Evolutionary conservation across 1,140 invertebrate genomes (phyloP).

Genomic region (Thalassaphorura encarpata): DNA sequence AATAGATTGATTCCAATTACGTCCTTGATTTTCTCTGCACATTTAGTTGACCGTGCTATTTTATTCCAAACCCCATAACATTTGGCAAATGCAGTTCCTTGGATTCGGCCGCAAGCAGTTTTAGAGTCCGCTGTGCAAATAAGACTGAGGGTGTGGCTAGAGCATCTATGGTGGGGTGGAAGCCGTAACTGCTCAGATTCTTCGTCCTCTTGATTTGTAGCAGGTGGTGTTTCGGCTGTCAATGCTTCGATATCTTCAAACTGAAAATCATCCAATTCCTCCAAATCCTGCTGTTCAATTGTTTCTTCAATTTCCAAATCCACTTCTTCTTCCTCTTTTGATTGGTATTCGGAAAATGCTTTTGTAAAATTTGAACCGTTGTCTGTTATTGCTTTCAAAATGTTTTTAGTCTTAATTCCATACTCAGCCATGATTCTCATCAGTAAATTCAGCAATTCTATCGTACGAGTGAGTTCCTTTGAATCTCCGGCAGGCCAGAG

Average conservation of each 20-base stretch:
- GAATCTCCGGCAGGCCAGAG: slow-evolving; percentile 25
- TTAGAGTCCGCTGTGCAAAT: background rate
- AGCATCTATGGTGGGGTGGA: slow-evolving; percentile 9
- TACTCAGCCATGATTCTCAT: background rate
- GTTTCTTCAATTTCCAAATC: background rate
- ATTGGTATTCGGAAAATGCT: slow-evolving; percentile 26
- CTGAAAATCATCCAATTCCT: background rate
- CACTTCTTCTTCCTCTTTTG: no score
- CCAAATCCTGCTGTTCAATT: background rate
- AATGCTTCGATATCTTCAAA: background rate
- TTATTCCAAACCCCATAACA: slow-evolving; percentile 9
- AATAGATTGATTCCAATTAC: background rate
- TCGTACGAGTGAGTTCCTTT: slow-evolving; percentile 25
- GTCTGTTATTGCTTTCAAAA: slow-evolving; percentile 31
- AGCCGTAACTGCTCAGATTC: background rate
- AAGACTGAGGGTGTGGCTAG: slow-evolving; percentile 9
- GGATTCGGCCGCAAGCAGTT: background rate
- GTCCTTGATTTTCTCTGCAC: background rate
- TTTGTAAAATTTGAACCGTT: slow-evolving; percentile 32
- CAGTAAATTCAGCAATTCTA: slow-evolving; percentile 16
- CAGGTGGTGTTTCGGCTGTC: background rate
- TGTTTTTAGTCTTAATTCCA: slow-evolving; percentile 20
- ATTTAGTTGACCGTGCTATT: background rate
- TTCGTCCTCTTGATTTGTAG: background rate
- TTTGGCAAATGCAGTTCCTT: slow-evolving; percentile 2